These are phyloP conservation scores for Drosophila antonietae DNA, from an alignment of 2,888 invertebrate species.

Conservation along the genomic window DNA sequence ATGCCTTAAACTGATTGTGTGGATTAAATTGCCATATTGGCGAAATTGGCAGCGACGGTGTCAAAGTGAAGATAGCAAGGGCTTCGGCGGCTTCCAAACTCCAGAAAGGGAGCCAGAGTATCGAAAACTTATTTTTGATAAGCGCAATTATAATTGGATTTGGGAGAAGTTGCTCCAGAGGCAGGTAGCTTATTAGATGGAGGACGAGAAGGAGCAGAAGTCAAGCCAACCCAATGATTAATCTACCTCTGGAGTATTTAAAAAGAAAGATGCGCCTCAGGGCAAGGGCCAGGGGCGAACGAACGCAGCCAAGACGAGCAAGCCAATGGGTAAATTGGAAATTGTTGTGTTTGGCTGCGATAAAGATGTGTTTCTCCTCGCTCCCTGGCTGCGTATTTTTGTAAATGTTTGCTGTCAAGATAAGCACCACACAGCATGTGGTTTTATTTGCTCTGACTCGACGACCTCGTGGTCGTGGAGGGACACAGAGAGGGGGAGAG, in stretches of 20 bases:
- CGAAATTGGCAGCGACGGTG: conserved; percentile 72
- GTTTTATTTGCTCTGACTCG: conserved; percentile 44
- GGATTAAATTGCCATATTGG: conserved; percentile 81
- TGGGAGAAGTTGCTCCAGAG: conserved; percentile 62
- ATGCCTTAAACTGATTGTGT: conserved; percentile 79
- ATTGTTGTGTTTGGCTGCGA: conserved; percentile 66
- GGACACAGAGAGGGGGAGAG: neutral
- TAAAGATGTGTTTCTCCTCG: conserved; percentile 66
- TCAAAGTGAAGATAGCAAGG: conserved; percentile 36
- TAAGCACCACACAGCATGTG: conserved; percentile 74
- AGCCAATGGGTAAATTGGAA: conserved; percentile 70
- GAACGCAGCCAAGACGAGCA: neutral
- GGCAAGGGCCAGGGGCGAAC: neutral
- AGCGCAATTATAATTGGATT: conserved; percentile 81
- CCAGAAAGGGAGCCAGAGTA: conserved; percentile 52
- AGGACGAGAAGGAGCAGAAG: conserved; percentile 13
- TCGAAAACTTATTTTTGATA: conserved; percentile 80
- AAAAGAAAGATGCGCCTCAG: conserved; percentile 58
- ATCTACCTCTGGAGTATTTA: conserved; percentile 79
- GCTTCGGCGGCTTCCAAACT: conserved; percentile 27
- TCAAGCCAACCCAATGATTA: conserved; percentile 66
- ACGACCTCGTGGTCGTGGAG: neutral
- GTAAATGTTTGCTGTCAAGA: conserved; percentile 80
- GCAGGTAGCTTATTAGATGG: conserved; percentile 52
- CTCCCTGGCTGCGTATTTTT: conserved; percentile 48